Conservation (phyloP, 2,113 vertebrate genomes). For the Polypterus bichir region DNA sequence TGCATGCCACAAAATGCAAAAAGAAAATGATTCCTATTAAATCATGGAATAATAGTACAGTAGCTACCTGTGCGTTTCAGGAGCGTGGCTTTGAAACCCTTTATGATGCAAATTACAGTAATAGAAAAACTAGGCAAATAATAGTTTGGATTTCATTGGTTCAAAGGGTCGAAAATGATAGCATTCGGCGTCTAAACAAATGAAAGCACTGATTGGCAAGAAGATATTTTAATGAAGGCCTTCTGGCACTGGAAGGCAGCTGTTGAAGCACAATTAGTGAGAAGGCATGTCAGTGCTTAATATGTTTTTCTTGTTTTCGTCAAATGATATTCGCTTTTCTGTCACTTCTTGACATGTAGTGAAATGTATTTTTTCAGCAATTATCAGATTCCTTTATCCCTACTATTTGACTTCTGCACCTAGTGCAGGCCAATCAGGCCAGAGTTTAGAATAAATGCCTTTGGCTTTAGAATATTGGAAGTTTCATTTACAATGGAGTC, state of each 20-base stretch:
- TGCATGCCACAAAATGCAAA: too few species aligned
- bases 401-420: conserved; percentile 24
- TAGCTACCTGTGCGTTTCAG: too few species aligned
- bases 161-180: too few species aligned
- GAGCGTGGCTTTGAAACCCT: too few species aligned
- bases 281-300: conserved; percentile 16
- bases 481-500: neutral
- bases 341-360: conserved; percentile 18
- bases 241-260: conserved; percentile 2
- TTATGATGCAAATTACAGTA: too few species aligned
- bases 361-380: conserved; percentile 19
- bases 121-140: too few species aligned
- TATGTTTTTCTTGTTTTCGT: conserved; percentile 22
- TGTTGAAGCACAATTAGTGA: conserved; percentile 3
- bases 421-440: conserved; percentile 11
- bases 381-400: conserved; percentile 18
- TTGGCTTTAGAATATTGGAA: neutral
- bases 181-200: too few species aligned
- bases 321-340: conserved; percentile 18
- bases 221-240: neutral
- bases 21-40: too few species aligned
- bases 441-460: conserved; percentile 14
- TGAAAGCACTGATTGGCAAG: too few species aligned
- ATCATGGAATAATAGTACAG: too few species aligned
- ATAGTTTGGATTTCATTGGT: too few species aligned